These are phyloP conservation scores for Budorcas taxicolor DNA, from an alignment of 2,113 vertebrate genomes.

Conservation along the genomic window DNA sequence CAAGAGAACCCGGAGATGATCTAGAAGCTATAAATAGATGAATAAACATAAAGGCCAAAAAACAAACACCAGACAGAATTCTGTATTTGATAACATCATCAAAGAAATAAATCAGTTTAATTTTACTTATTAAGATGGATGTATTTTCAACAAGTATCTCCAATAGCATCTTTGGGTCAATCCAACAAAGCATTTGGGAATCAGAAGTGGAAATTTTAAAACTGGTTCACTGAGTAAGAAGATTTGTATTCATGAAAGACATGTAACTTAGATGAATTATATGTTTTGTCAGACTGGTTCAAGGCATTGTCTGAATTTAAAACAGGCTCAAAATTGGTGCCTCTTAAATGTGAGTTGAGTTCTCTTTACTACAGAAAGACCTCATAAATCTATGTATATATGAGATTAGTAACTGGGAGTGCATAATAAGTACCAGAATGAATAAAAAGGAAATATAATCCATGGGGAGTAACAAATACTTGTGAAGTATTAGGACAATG, in stretches of 20 bases:
- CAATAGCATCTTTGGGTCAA: neutral
- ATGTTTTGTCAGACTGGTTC: constrained; percentile 68
- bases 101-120: neutral
- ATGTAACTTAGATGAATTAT: constrained; percentile 68
- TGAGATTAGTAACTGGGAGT: constrained; percentile 52
- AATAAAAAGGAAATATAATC: constrained; percentile 59
- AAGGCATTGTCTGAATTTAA: constrained; percentile 69
- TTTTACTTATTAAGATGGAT: neutral
- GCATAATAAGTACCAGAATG: constrained; percentile 61
- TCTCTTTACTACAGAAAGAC: constrained; percentile 55
- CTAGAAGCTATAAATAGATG: neutral
- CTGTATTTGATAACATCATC: neutral
- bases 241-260: constrained; percentile 64
- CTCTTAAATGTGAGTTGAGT: constrained; percentile 62
- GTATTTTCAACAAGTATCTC: neutral
- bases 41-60: neutral
- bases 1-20: neutral
- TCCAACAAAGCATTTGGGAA: constrained; percentile 7
- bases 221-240: constrained; percentile 25
- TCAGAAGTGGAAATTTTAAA: constrained; percentile 45
- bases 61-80: neutral
- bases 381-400: constrained; percentile 60
- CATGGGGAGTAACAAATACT: neutral
- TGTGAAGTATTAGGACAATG: constrained; percentile 18
- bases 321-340: constrained; percentile 59